Base-by-base conservation (phyloP, 2,888 invertebrate species). In the Eulithis prunata region DNA sequence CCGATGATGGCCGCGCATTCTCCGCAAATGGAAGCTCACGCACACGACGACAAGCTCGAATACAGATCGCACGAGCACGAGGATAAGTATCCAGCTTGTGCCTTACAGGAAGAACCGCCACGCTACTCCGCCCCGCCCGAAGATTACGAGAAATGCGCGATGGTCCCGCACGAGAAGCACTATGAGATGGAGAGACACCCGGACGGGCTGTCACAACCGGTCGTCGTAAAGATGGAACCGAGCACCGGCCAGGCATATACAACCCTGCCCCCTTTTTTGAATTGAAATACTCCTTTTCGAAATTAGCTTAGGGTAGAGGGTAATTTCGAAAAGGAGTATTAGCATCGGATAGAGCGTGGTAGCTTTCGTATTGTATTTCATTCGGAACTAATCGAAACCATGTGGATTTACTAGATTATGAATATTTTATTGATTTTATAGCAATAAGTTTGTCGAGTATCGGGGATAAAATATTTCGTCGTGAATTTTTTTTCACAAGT, bases 191-290 rank as follows among this genome's bases (percentile, higher is more conserved):
- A 91, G 43, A 83, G 92, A 57, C 94, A 93, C 75, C 73, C 81
- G 13, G 93, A 93, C 53, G 68, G 68, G 11, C 83, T 85, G 70
- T 85, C 84, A 63, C 94, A 87, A 73, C 89, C 81, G 47, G 94
- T 85, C 72, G 94, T 89, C 76, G 92, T 94, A 59, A 95, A 95
- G 75, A 94, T 92, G 91, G 95, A 95, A 78, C 94, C 94, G 28
- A 92, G 70, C 70, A 66, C 75, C 38, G 76, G 89, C 71, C 95
- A 95, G 81, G 94, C 94, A 57, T 96, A 95, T 81, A 96, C 96
- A 49, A 94, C 95, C 62, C 88, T 96, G 89, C 96, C 96, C 91
- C 95, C 96, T 95, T 96, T 96, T 95, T 94, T 96, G 95, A 96
- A 96, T 92, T 96, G 93, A 93, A 93, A 93, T 93, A 93, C 93